Percentiles rank a stretch among this genome's conserved stretches.
Evolutionary conservation across 2,113 vertebrate species (phyloP).

Genomic region (Carassius gibelio): DNA sequence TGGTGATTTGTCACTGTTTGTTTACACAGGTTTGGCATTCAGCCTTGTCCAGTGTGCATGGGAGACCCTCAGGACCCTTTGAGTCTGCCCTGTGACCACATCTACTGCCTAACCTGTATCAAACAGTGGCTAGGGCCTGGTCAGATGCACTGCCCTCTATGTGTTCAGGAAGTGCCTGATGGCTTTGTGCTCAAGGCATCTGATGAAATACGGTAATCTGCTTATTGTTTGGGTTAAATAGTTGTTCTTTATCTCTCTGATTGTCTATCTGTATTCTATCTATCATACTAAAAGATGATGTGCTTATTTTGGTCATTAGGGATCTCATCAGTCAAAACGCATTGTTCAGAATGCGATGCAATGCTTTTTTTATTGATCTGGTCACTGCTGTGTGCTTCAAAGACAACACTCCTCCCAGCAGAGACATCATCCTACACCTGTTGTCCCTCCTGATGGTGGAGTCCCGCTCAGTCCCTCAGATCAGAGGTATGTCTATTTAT

Average conservation of each 20-base stretch:
- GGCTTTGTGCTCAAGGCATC: slow-evolving; percentile 70
- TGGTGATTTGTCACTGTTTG: background rate
- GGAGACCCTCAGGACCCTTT: slow-evolving; percentile 80
- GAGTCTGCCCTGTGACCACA: slow-evolving; percentile 82
- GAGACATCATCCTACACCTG: slow-evolving; percentile 77
- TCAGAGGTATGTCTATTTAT: slow-evolving; percentile 59
- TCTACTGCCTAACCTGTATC: slow-evolving; percentile 83
- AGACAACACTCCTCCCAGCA: slow-evolving; percentile 83
- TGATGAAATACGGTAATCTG: slow-evolving; percentile 74
- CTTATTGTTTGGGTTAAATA: background rate
- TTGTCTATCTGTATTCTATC: background rate
- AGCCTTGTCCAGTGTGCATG: slow-evolving; percentile 79
- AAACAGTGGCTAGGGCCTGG: slow-evolving; percentile 71
- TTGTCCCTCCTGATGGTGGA: slow-evolving; percentile 83
- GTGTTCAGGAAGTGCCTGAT: slow-evolving; percentile 66
- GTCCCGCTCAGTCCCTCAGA: slow-evolving; percentile 40
- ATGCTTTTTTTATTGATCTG: slow-evolving; percentile 90
- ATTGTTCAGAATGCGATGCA: slow-evolving; percentile 84
- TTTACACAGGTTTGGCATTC: slow-evolving; percentile 73
- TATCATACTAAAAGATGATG: background rate
- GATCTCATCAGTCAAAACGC: slow-evolving; percentile 71
- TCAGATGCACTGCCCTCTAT: slow-evolving; percentile 83
- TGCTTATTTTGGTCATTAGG: slow-evolving; percentile 32
- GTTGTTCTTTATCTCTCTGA: background rate
- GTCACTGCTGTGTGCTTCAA: slow-evolving; percentile 92